Conservation (phyloP, 2,888 invertebrate genomes). For the Ypsolopha scabrella region DNA sequence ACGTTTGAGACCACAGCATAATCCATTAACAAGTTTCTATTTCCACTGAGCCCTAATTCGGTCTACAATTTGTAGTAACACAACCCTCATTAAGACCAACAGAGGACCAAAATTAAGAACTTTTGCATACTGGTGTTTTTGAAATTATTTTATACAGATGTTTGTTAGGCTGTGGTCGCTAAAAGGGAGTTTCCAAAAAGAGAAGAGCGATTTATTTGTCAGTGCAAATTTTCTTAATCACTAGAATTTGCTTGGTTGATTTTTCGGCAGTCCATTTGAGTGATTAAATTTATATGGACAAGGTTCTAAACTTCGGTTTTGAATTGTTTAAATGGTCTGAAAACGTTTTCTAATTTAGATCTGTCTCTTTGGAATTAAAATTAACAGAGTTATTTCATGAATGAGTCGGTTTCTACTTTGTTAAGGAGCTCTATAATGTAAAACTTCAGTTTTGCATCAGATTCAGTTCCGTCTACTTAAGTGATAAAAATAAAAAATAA, state of each 20-base stretch:
- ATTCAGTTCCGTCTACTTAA: no score
- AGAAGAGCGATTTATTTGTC: no score
- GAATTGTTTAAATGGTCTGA: slow-evolving; percentile 17
- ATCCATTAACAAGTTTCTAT: slow-evolving; percentile 36
- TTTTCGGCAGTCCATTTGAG: slow-evolving; percentile 21
- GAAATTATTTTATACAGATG: no score
- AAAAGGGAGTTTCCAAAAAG: no score
- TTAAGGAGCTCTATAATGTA: no score
- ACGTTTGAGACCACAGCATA: slow-evolving; percentile 27
- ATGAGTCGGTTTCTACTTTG: no score
- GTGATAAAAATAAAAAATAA: no score
- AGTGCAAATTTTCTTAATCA: slow-evolving; percentile 33
- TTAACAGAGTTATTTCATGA: background rate
- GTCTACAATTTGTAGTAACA: slow-evolving; percentile 15
- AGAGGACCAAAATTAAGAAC: no score
- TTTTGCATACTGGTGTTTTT: no score
- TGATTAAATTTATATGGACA: slow-evolving; percentile 30
- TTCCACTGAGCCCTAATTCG: slow-evolving; percentile 19
- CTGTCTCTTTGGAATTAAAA: background rate
- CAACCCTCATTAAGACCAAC: no score
- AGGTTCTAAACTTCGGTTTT: slow-evolving; percentile 23
- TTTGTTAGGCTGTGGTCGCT: no score
- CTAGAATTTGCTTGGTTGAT: slow-evolving; percentile 30
- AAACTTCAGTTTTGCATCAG: no score
- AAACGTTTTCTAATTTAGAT: slow-evolving; percentile 1